phyloP scores from a whole-genome alignment of 1,140 invertebrate genomes.

The Meloidogyne hapla region DNA sequence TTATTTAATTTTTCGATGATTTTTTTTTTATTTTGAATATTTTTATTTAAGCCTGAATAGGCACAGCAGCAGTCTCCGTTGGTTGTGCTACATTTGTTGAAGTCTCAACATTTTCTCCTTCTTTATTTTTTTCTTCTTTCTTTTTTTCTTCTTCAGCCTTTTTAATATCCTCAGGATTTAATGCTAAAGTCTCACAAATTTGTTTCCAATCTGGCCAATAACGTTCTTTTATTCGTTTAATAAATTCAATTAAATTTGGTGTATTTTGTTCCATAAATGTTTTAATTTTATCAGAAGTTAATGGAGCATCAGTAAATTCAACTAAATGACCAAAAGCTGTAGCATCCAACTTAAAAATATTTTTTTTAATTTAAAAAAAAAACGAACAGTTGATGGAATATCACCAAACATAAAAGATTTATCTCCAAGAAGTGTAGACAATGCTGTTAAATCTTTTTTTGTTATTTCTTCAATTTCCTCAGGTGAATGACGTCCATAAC shows the following conservation, averaged over 20 bases:
- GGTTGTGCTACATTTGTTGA: not conserved
- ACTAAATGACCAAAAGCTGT: slow-evolving; percentile 36
- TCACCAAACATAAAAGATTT: slow-evolving; percentile 92
- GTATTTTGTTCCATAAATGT: slow-evolving; percentile 46
- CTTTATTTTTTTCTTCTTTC: not conserved
- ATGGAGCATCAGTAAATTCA: slow-evolving; percentile 33
- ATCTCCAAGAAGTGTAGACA: slow-evolving; percentile 79
- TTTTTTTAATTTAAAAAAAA: not conserved
- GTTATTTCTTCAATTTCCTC: slow-evolving; percentile 87
- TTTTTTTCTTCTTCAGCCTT: not conserved
- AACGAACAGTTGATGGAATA: slow-evolving; percentile 76
- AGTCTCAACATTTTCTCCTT: not conserved
- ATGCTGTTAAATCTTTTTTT: slow-evolving; percentile 83
- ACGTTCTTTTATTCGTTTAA: slow-evolving; percentile 35
- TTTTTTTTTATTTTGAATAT: not conserved
- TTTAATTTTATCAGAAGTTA: slow-evolving; percentile 32
- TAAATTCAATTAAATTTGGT: slow-evolving; percentile 42
- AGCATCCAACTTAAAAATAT: slow-evolving; percentile 40
- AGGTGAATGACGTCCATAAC: slow-evolving; percentile 82
- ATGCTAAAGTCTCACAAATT: slow-evolving; percentile 41
- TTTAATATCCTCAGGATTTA: slow-evolving; percentile 38
- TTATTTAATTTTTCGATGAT: not conserved
- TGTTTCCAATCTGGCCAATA: slow-evolving; percentile 47
- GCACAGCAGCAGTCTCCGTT: not conserved
- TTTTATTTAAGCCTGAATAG: slow-evolving; percentile 11